These are phyloP conservation scores for Eupeodes corollae DNA, from an alignment of 1,140 invertebrate species.

Conservation along the genomic window DNA sequence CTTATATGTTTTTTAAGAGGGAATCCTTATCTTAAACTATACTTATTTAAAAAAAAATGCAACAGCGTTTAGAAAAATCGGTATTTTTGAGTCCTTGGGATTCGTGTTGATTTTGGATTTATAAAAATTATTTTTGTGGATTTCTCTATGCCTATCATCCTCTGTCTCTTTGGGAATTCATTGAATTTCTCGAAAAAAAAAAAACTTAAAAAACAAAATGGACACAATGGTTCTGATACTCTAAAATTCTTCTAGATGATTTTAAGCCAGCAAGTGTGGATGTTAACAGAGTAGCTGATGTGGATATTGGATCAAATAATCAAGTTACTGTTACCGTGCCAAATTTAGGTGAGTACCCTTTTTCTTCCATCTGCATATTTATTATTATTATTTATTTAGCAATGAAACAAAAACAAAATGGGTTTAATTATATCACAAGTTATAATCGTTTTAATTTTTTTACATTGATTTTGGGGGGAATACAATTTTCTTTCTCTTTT, in stretches of 20 bases:
- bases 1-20: too few relatives aligned
- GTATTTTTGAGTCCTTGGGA: too few relatives aligned
- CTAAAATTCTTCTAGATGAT: conserved; percentile 61
- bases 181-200: background rate
- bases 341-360: conserved; percentile 59
- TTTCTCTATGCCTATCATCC: conserved; percentile 9
- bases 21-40: too few relatives aligned
- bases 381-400: too few relatives aligned
- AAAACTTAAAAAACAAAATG: background rate
- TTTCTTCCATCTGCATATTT: background rate
- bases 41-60: too few relatives aligned
- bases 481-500: too few relatives aligned
- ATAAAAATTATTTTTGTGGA: conserved; percentile 3
- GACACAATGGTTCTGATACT: background rate
- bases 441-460: too few relatives aligned
- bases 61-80: too few relatives aligned
- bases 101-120: background rate
- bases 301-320: conserved; percentile 79
- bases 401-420: too few relatives aligned
- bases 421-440: too few relatives aligned
- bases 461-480: too few relatives aligned
- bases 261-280: conserved; percentile 96
- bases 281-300: conserved; percentile 73
- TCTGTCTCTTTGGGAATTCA: conserved; percentile 1
- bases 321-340: conserved; percentile 87